Conservation (phyloP, 1,140 invertebrate genomes). For the Rhyzopertha dominica region DNA sequence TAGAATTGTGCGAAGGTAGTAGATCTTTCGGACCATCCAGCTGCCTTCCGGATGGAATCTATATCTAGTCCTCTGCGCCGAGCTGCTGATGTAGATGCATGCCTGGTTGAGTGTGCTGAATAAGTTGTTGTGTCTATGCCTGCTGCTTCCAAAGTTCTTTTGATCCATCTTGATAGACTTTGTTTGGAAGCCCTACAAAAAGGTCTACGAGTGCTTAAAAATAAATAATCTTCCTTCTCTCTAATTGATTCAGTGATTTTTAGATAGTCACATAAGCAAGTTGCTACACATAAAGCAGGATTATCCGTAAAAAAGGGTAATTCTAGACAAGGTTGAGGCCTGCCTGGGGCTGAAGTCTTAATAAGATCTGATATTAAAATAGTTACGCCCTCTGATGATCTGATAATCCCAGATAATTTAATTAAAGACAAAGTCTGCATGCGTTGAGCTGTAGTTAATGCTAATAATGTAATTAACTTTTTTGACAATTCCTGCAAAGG, state of each 20-base stretch:
- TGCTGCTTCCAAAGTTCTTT: not conserved
- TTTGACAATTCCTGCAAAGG: not conserved
- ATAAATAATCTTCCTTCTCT: not conserved
- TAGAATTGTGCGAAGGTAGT: conserved; percentile 4
- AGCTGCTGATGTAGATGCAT: conserved; percentile 7
- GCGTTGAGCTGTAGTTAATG: conserved; percentile 7
- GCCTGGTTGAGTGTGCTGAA: conserved; percentile 1
- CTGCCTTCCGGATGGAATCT: not conserved
- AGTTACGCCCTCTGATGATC: not conserved
- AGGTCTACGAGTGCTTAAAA: conserved; percentile 12
- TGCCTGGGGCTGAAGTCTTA: conserved; percentile 9
- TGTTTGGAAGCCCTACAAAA: conserved; percentile 3
- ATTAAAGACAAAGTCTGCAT: conserved; percentile 9
- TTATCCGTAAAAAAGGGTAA: conserved; percentile 15
- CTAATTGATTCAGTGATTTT: conserved; percentile 5
- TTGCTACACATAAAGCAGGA: too few relatives aligned
- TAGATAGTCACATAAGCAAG: too few relatives aligned
- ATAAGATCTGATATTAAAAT: conserved; percentile 7
- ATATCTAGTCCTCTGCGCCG: not conserved
- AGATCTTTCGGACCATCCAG: conserved; percentile 9
- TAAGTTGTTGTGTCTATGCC: conserved; percentile 12
- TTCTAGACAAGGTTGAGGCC: conserved; percentile 1
- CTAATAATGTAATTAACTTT: conserved; percentile 9
- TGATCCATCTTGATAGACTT: conserved; percentile 10
- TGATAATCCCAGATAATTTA: conserved; percentile 3